Percentiles rank a stretch among this genome's conserved stretches.
These are phyloP conservation scores for Phalacrocorax pelagicus DNA, from an alignment of 2,113 vertebrate genomes.

Conservation along the genomic window DNA sequence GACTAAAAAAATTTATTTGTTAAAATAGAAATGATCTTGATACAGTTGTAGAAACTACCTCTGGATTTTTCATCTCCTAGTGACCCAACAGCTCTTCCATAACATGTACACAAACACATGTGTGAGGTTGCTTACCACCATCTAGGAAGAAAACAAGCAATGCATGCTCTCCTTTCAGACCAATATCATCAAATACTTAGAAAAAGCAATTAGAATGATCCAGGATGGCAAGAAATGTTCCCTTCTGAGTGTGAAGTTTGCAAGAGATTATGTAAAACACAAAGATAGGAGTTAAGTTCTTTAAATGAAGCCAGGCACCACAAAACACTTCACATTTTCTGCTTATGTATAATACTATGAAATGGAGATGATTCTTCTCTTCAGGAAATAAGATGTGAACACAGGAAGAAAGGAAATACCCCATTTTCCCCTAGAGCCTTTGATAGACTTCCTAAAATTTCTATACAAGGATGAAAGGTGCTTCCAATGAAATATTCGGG, in stretches of 20 bases:
- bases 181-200: neutral
- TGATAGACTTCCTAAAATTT: constrained; percentile 42
- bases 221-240: neutral
- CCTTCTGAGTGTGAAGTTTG: neutral
- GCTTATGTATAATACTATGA: neutral
- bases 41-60: neutral
- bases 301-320: neutral
- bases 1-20: neutral
- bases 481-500: constrained; percentile 2
- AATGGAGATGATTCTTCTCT: neutral
- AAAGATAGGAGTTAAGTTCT: neutral
- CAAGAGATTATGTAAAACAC: neutral
- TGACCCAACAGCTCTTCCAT: neutral
- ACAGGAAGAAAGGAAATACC: constrained; percentile 45
- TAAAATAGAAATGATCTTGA: neutral
- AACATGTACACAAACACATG: fast-evolving
- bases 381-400: constrained; percentile 42
- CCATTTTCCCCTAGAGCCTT: neutral
- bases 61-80: neutral
- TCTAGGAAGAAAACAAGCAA: neutral
- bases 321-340: neutral
- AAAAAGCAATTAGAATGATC: neutral
- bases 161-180: neutral
- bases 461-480: constrained; percentile 48
- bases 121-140: neutral